Evolutionary conservation across 2,888 invertebrate species (phyloP).

Genomic region (Oscheius sp.): DNA sequence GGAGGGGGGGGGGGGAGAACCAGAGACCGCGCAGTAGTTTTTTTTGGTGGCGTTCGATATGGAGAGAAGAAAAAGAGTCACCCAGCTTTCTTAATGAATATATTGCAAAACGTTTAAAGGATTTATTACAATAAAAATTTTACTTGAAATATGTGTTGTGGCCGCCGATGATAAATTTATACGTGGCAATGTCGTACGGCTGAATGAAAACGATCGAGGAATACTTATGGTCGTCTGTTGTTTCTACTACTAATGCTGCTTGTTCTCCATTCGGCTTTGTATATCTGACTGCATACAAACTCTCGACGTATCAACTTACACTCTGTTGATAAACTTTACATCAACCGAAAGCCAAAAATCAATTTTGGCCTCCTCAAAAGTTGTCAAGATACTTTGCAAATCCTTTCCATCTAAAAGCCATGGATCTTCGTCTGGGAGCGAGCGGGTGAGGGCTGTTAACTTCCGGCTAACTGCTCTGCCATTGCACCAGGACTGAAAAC

Average conservation of each 20-base stretch:
- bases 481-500: conserved; percentile 10
- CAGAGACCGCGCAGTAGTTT: conserved; percentile 22
- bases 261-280: neutral
- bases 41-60: conserved; percentile 26
- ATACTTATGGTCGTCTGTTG: neutral
- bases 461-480: neutral
- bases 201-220: conserved; percentile 3
- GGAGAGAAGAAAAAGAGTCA: conserved; percentile 4
- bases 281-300: neutral
- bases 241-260: conserved; percentile 1
- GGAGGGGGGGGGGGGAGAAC: conserved; percentile 18
- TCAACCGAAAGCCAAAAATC: conserved; percentile 1
- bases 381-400: neutral
- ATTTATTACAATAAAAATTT: conserved; percentile 16
- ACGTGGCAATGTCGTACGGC: conserved; percentile 11
- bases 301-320: neutral
- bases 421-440: neutral
- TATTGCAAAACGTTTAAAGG: conserved; percentile 11
- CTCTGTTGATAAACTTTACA: conserved; percentile 7
- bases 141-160: neutral
- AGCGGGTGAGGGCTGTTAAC: conserved; percentile 1
- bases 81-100: conserved; percentile 8
- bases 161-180: conserved; percentile 2
- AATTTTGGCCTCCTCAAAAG: conserved; percentile 3
- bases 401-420: conserved; percentile 1